These are phyloP conservation scores for Pristionchus entomophagus DNA, from an alignment of 2,888 invertebrate species.

Conservation along the genomic window DNA sequence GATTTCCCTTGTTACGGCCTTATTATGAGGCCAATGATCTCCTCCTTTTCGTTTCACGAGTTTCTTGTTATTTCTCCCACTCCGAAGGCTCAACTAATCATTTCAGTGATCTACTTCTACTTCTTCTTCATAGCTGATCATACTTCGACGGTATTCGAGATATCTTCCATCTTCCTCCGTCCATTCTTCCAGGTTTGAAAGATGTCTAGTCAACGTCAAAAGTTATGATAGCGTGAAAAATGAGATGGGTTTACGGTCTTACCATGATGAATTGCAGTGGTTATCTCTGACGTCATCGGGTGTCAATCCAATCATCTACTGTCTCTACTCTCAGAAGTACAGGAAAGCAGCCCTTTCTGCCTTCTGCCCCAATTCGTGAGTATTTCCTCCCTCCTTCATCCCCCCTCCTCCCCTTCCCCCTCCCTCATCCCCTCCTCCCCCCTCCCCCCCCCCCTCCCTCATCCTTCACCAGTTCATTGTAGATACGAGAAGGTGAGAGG, in stretches of 20 bases:
- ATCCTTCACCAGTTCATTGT: background rate
- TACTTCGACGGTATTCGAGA: conserved; percentile 59
- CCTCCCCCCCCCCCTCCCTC: background rate
- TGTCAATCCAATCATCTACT: conserved; percentile 75
- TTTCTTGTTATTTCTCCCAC: conserved; percentile 14
- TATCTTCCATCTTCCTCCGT: conserved; percentile 56
- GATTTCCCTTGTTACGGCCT: conserved; percentile 12
- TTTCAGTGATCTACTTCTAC: conserved; percentile 70
- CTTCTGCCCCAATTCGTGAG: conserved; percentile 64
- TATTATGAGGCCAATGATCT: conserved; percentile 19
- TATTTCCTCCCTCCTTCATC: background rate
- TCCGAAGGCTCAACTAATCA: background rate
- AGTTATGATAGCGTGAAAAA: background rate
- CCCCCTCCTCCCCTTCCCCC: background rate
- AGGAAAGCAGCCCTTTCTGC: conserved; percentile 72
- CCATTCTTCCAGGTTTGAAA: conserved; percentile 46
- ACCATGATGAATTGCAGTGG: conserved; percentile 76
- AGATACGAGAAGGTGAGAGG: conserved; percentile 64
- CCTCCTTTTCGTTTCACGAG: conserved; percentile 1
- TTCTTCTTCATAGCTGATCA: conserved; percentile 70
- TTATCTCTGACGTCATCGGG: conserved; percentile 71
- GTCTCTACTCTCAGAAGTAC: conserved; percentile 73
- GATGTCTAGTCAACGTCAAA: background rate
- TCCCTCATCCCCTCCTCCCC: background rate
- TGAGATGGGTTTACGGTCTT: background rate